Base-by-base conservation (phyloP, 2,888 invertebrate genomes). In the Xestobium rufovillosum region DNA sequence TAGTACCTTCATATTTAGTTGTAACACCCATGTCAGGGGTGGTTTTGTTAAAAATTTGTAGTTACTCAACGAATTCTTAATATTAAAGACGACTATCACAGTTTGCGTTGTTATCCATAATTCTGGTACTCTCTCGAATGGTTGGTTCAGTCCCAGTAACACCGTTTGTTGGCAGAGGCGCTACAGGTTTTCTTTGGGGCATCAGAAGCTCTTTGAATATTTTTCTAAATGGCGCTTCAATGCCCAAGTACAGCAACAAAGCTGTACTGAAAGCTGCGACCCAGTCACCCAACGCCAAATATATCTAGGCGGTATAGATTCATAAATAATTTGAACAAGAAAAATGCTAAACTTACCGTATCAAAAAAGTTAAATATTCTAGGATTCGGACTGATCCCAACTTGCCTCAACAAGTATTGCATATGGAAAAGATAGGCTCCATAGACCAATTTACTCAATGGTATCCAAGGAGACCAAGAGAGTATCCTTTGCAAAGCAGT, bases 341-440 rank as follows among this genome's bases (percentile, higher is more conserved):
- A 34, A 25, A 44, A 43, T 31, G 4, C 2, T 15, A 17, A 15
- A 55, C 63, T 63, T 49, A 68, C 67, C 40, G 64, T 49, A 40
- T 59, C 56, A 42, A 62, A 61, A 37, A 57, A 57, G 10, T 59
- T 57, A 17, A 64, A 51, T 31, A 55, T 56, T 42, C 66, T 67
- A 0, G 74, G 67, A 15, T 66, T 69, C 28, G 71, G 67, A 3
- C 67, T 63, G 43, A 66, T 61, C 25, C 67, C 72, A 1, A 71
- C 68, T 28, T 69, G 67, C 12, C 74, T 55, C 1, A 67, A 53
- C 38, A 75, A 73, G 31, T 75, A 59, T 14, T 70, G 44, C 38
- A 70, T 62, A 53, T 78, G 78, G 1, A 71, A 65, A 36, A 78
- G 56, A 52, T 76, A 78, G 6, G 75, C 65, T 0, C 75, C 75